These are phyloP conservation scores for Tinea semifulvella DNA, from an alignment of 2,888 invertebrate genomes.

Conservation along the genomic window DNA sequence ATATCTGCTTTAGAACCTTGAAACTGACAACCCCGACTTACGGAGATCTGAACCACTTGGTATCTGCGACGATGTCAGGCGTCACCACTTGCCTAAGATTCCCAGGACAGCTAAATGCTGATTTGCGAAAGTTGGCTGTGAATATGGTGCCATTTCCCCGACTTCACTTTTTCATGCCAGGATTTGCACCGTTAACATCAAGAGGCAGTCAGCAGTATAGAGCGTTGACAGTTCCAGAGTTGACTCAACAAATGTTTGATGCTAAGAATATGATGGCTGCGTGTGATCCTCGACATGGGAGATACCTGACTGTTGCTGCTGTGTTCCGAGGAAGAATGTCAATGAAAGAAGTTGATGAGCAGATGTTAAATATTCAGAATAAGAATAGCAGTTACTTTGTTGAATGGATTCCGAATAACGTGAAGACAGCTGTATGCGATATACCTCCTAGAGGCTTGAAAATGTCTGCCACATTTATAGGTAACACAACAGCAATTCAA, in stretches of 20 bases:
- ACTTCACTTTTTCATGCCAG: slow-evolving; percentile 66
- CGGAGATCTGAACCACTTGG: slow-evolving; percentile 83
- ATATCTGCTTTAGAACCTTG: slow-evolving; percentile 82
- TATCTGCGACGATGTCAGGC: slow-evolving; percentile 85
- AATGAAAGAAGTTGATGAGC: slow-evolving; percentile 91
- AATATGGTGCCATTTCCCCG: slow-evolving; percentile 73
- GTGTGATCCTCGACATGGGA: slow-evolving; percentile 89
- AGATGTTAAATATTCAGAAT: slow-evolving; percentile 79
- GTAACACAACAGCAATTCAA: slow-evolving; percentile 87
- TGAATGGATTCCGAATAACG: slow-evolving; percentile 83
- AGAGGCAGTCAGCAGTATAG: slow-evolving; percentile 89
- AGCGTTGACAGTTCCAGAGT: slow-evolving; percentile 87
- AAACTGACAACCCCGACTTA: slow-evolving; percentile 81
- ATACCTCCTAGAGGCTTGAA: slow-evolving; percentile 79
- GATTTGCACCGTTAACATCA: slow-evolving; percentile 74
- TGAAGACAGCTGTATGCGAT: slow-evolving; percentile 82
- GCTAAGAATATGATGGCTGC: slow-evolving; percentile 89
- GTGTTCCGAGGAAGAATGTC: slow-evolving; percentile 92
- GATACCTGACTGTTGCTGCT: slow-evolving; percentile 89
- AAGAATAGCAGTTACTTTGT: slow-evolving; percentile 82
- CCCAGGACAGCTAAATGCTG: slow-evolving; percentile 58
- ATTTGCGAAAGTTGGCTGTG: slow-evolving; percentile 52
- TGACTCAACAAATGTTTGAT: slow-evolving; percentile 72
- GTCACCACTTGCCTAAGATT: slow-evolving; percentile 82
- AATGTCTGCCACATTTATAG: slow-evolving; percentile 90